Percentiles rank a stretch among this genome's conserved stretches.
Conservation (phyloP, 2,888 invertebrate species). For the Leptinotarsa juncta region DNA sequence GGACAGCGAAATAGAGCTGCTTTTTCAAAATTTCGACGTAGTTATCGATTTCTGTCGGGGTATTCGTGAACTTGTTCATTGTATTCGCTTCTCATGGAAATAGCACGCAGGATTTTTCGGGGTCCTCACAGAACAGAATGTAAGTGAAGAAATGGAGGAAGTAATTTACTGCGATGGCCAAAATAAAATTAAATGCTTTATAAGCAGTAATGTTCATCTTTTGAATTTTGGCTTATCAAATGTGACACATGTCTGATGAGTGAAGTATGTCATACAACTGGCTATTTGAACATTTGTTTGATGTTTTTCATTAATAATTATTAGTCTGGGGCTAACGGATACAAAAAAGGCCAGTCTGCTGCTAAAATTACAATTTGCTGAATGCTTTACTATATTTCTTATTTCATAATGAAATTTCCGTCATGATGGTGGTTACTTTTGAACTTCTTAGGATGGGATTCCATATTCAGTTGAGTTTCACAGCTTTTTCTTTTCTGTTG, state of each 20-base stretch:
- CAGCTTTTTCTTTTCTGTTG: no score
- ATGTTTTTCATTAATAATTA: no score
- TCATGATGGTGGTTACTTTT: no score
- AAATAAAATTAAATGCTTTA: constrained; percentile 48
- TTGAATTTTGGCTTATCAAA: constrained; percentile 48
- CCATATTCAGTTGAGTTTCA: no score
- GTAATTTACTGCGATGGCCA: constrained; percentile 52
- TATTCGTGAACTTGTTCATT: constrained; percentile 44
- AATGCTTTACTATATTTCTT: no score
- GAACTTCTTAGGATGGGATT: no score
- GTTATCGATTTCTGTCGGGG: constrained; percentile 56
- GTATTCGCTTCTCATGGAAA: constrained; percentile 61
- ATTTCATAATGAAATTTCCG: no score
- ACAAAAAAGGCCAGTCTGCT: no score
- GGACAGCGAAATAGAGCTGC: constrained; percentile 79
- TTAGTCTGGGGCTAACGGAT: no score
- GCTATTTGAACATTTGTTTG: no score
- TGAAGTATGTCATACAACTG: no score
- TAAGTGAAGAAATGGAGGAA: constrained; percentile 48
- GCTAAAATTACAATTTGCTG: no score
- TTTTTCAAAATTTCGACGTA: constrained; percentile 60
- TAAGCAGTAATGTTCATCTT: constrained; percentile 49
- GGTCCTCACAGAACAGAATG: constrained; percentile 46
- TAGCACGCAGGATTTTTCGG: constrained; percentile 46
- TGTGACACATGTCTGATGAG: constrained; percentile 32